These are phyloP conservation scores for Dusona sp. DNA, from an alignment of 2,888 invertebrate species.

Conservation along the genomic window DNA sequence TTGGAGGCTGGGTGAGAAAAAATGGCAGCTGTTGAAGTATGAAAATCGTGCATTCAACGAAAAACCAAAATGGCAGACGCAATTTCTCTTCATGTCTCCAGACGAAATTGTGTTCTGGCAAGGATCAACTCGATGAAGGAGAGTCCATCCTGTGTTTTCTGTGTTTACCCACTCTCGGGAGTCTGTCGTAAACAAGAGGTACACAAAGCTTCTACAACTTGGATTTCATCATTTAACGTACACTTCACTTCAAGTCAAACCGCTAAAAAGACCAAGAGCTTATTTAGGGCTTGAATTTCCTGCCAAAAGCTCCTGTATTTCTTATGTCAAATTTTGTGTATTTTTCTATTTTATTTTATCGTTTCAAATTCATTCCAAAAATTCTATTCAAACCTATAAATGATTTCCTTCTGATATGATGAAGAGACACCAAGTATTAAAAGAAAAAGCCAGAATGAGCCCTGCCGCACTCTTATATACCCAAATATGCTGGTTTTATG, in stretches of 20 bases:
- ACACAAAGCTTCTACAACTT: slow-evolving; percentile 18
- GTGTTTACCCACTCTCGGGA: slow-evolving; percentile 15
- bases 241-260: slow-evolving; percentile 12
- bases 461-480: too few relatives aligned
- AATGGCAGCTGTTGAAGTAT: neutral
- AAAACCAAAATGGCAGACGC: neutral
- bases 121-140: neutral
- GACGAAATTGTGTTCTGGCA: slow-evolving; percentile 9
- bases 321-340: neutral
- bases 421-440: too few relatives aligned
- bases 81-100: neutral
- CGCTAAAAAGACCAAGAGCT: slow-evolving; percentile 3
- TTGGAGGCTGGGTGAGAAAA: neutral
- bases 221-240: neutral
- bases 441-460: too few relatives aligned
- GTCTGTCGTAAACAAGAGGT: slow-evolving; percentile 8
- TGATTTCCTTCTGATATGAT: too few relatives aligned
- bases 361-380: neutral
- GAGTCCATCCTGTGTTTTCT: neutral
- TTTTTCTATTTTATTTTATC: neutral
- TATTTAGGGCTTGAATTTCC: neutral
- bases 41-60: neutral
- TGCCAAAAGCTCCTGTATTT: neutral
- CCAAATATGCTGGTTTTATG: too few relatives aligned
- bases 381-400: neutral